Conservation (phyloP, 2,888 invertebrate genomes). For the Calameuta pallipes region DNA sequence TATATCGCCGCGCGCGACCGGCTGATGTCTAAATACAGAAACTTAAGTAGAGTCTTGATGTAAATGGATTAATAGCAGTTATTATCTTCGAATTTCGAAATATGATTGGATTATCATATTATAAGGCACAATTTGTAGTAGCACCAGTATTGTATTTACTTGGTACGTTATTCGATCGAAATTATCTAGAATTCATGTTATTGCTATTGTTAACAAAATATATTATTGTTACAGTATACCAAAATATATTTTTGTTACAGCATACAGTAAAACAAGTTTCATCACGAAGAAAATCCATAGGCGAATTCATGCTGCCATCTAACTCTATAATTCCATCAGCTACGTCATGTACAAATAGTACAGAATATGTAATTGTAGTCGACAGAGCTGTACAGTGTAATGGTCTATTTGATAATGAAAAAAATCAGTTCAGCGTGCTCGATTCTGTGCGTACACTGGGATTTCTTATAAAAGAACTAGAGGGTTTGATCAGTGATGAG, state of each 20-base stretch:
- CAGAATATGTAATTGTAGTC: slow-evolving; percentile 40
- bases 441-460: slow-evolving; percentile 47
- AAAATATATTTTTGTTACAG: slow-evolving; percentile 2
- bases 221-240: too few species aligned
- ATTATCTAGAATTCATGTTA: neutral
- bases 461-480: slow-evolving; percentile 49
- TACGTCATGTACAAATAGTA: slow-evolving; percentile 35
- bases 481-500: slow-evolving; percentile 40
- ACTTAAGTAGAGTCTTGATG: too few species aligned
- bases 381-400: slow-evolving; percentile 46
- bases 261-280: slow-evolving; percentile 27
- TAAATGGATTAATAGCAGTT: too few species aligned
- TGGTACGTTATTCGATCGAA: neutral
- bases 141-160: too few species aligned
- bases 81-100: too few species aligned
- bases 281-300: slow-evolving; percentile 30
- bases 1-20: too few species aligned
- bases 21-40: too few species aligned
- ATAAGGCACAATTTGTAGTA: too few species aligned
- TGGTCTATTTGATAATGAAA: slow-evolving; percentile 36
- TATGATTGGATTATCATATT: too few species aligned
- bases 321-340: slow-evolving; percentile 34
- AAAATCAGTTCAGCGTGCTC: slow-evolving; percentile 38
- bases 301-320: slow-evolving; percentile 26
- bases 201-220: neutral